Evolutionary conservation across 2,797 vertebrate genomes (phyloP).

Genomic region (Protosalanx chinensis): DNA sequence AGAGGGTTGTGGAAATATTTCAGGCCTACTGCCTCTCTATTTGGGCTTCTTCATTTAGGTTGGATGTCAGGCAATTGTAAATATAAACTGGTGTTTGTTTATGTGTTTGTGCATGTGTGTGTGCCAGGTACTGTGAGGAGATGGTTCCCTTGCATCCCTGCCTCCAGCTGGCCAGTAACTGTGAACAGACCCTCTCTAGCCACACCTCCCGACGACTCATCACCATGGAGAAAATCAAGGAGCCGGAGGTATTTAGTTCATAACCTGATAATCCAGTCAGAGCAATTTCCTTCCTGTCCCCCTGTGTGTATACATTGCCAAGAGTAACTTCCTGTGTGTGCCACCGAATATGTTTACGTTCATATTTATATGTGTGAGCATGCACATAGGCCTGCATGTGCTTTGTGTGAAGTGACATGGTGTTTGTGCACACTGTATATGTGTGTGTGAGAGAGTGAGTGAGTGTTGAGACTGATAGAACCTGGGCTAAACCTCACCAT

Average conservation of each 20-base stretch:
- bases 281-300: neutral
- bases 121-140: slow-evolving; percentile 86
- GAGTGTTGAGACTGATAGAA: slow-evolving; percentile 47
- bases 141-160: slow-evolving; percentile 89
- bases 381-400: slow-evolving; percentile 28
- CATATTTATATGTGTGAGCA: slow-evolving; percentile 26
- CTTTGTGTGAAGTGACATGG: slow-evolving; percentile 15
- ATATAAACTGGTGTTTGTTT: neutral
- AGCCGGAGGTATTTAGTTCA: slow-evolving; percentile 82
- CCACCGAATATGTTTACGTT: slow-evolving; percentile 35
- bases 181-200: slow-evolving; percentile 93
- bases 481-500: slow-evolving; percentile 61
- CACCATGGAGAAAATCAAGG: slow-evolving; percentile 96
- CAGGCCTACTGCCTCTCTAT: too few relatives aligned
- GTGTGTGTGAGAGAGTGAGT: slow-evolving; percentile 11
- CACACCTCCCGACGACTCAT: slow-evolving; percentile 92
- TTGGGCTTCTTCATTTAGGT: neutral
- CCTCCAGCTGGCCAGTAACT: slow-evolving; percentile 91
- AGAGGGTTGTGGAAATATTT: too few relatives aligned
- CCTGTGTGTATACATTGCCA: neutral
- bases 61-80: neutral
- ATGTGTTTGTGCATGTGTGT: slow-evolving; percentile 5
- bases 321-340: slow-evolving; percentile 23
- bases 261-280: too few relatives aligned
- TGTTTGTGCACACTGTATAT: slow-evolving; percentile 34